Evolutionary conservation across 2,888 invertebrate genomes (phyloP), one percentile per base, ranked within the genome.

Genomic region (Dexiosoma caninum): DNA sequence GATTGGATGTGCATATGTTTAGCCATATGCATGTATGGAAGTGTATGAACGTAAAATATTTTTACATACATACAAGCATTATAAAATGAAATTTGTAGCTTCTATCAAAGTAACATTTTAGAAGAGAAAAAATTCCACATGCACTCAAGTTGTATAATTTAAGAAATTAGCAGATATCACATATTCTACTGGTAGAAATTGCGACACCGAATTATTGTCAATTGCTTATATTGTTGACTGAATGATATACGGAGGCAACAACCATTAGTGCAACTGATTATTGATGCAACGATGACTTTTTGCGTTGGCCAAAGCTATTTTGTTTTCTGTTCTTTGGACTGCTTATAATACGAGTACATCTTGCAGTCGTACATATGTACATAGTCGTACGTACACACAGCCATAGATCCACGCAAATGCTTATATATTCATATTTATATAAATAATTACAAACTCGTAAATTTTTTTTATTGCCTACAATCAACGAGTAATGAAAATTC

Each of bases 401-500:
- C 0, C 16, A n/a, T 23, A 35, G 2, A 10, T n/a, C n/a, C n/a
- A n/a, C n/a, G n/a, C n/a, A n/a, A n/a, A n/a, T n/a, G n/a, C n/a
- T n/a, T n/a, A n/a, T 16, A 32, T 32, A 30, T 10, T 4, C 9
- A 16, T 62, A 19, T 30, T 19, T 9, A 10, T 55, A 35, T 37
- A 72, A 60, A 69, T 69, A 67, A 78, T 74, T 74, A 69, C 74
- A 74, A 74, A 69, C 67, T 78, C 55, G 67, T 62, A 78, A 62
- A 32, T 74, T 46, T 60, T n/a, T 60, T 67, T 74, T 60, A 67
- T 76, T 77, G 71, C 60, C 57, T 77, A 67, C 71, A 66, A 71
- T 60, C 37, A 76, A 67, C 74, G 35, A 79, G 46, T 67, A 77
- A 72, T 67, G 60, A 60, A 77, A 66, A 80, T 77, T 80, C 80